These are phyloP conservation scores for Acanthopleura granulata DNA, from an alignment of 2,888 invertebrate genomes.

Conservation along the genomic window DNA sequence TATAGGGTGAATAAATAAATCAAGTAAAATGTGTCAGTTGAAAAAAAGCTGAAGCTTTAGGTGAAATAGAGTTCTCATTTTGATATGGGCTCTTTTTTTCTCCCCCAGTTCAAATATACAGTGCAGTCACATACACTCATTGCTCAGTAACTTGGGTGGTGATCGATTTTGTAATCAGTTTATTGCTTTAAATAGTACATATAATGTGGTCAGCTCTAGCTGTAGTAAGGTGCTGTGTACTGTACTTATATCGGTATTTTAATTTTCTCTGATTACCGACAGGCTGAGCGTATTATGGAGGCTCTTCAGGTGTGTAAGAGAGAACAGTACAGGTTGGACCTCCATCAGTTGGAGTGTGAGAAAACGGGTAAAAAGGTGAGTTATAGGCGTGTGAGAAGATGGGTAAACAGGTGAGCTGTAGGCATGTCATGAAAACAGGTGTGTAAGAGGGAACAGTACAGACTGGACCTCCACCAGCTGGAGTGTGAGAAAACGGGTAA, in stretches of 20 bases:
- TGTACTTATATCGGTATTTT: no score
- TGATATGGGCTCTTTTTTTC: neutral
- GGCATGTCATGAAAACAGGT: no score
- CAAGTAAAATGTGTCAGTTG: no score
- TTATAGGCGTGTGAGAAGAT: no score
- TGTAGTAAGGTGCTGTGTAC: no score
- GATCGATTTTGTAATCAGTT: no score
- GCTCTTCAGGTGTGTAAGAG: constrained; percentile 77
- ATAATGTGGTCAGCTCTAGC: no score
- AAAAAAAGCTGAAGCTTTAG: no score
- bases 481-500: constrained; percentile 57
- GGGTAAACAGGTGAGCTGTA: constrained; percentile 49
- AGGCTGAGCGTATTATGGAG: constrained; percentile 92
- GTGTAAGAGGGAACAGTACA: constrained; percentile 72
- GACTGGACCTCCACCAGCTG: constrained; percentile 61
- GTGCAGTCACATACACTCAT: neutral
- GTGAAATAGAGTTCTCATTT: no score
- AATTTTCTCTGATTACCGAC: neutral
- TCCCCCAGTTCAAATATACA: neutral
- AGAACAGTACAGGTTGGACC: constrained; percentile 70
- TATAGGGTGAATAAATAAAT: no score
- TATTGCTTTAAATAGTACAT: no score
- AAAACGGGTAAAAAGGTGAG: constrained; percentile 42
- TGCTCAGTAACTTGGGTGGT: no score
- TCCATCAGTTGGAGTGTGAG: constrained; percentile 65